Evolutionary conservation across 2,888 invertebrate species (phyloP), one percentile per base, ranked within the genome.

Genomic region (Brenthis hecate): DNA sequence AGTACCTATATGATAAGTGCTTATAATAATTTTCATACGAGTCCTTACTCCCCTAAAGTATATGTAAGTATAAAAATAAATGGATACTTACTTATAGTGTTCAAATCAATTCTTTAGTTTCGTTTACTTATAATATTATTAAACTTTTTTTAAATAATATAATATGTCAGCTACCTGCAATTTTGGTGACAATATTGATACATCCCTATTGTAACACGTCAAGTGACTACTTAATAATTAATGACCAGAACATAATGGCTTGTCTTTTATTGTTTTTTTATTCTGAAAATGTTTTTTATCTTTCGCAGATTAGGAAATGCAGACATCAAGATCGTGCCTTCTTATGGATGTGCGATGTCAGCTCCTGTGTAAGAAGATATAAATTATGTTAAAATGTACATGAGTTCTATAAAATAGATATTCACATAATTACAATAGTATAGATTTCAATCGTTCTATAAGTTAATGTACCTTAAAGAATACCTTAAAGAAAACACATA

Each of bases 261-360:
- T 74, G 74, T 82, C 84, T 88, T 66, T 66, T 66, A 61, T 16
- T 4, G 5, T 86, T 78, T 76, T 28, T 72, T 73, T 74, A 71
- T 71, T 72, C 73, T 72, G 66, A 63, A 55, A 68, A 68, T 79
- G 77, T 76, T 77, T 23, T 13, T 58, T 23, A 23, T 47, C n/a
- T 48, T 48, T 60, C 78, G 81, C 75, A 81, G 82, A 85, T 85
- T 84, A 77, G 74, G 65, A 73, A 76, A 79, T 74, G 80, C 89
- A 89, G 91, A 91, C 92, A 90, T 92, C 91, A 88, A 87, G 89
- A 86, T 85, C 80, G 78, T 75, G 80, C 79, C 83, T 80, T 80
- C 83, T 86, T 88, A 87, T 87, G 80, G 81, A 85, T 86, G 86
- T 83, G 80, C 76, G 76, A 84, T 88, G 87, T 88, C 88, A 85